phyloP scores from a whole-genome alignment of 1,140 invertebrate species.

The Phymastichus coffea region DNA sequence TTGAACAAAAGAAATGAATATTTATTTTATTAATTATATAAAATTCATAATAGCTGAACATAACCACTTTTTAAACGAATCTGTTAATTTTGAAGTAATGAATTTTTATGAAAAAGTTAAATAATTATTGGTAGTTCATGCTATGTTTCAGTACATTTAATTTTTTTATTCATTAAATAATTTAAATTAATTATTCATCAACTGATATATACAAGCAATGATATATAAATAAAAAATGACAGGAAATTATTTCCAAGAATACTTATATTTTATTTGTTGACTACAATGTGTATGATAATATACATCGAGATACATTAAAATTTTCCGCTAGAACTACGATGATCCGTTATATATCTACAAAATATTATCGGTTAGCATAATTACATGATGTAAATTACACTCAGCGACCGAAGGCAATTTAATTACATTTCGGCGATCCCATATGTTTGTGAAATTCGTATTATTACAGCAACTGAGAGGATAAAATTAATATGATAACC shows the following conservation, averaged over 20 bases:
- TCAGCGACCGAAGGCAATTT: slow-evolving; percentile 12
- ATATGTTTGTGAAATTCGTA: slow-evolving; percentile 1
- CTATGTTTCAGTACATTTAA: too few relatives aligned
- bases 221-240: not conserved
- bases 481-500: slow-evolving; percentile 1
- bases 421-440: not conserved
- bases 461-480: not conserved
- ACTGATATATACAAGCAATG: too few relatives aligned
- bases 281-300: slow-evolving; percentile 17
- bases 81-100: too few relatives aligned
- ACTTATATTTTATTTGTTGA: slow-evolving; percentile 12
- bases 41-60: too few relatives aligned
- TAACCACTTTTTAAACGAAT: too few relatives aligned
- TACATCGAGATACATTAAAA: slow-evolving; percentile 19
- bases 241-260: not conserved
- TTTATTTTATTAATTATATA: too few relatives aligned
- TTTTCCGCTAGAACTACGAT: slow-evolving; percentile 1
- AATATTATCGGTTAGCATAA: slow-evolving; percentile 10
- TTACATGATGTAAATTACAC: slow-evolving; percentile 20
- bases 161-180: too few relatives aligned
- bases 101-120: too few relatives aligned
- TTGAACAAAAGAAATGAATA: too few relatives aligned
- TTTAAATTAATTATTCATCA: too few relatives aligned
- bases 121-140: too few relatives aligned
- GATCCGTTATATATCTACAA: slow-evolving; percentile 15